Conservation (phyloP, 2,888 invertebrate species). For the Dusona sp. region DNA sequence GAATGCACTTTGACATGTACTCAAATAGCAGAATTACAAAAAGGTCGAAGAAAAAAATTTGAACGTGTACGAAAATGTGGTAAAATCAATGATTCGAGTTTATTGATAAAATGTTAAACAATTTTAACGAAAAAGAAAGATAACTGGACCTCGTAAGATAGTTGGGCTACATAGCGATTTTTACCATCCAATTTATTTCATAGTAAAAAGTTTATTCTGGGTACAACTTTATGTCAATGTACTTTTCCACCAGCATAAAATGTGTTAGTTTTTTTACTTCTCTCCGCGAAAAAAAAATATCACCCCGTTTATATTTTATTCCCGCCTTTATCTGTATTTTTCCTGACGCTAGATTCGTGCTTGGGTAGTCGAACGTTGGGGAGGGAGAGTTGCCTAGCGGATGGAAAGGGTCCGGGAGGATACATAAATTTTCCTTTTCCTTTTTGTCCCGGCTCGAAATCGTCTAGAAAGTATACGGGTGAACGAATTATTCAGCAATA, state of each 20-base stretch:
- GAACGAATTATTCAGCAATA: background rate
- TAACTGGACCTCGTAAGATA: background rate
- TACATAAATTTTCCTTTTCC: constrained; percentile 33
- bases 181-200: background rate
- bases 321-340: background rate
- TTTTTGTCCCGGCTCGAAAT: background rate
- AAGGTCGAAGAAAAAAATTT: too few species aligned
- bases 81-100: too few species aligned
- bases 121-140: background rate
- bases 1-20: too few species aligned
- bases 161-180: background rate
- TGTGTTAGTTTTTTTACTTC: background rate
- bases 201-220: background rate
- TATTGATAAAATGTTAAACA: too few species aligned
- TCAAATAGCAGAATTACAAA: too few species aligned
- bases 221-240: background rate
- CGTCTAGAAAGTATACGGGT: background rate
- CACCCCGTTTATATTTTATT: background rate
- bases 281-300: background rate
- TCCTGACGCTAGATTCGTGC: background rate
- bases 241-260: background rate
- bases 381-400: background rate
- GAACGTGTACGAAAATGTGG: too few species aligned
- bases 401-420: constrained; percentile 13
- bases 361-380: constrained; percentile 2